These are phyloP conservation scores for Notiomystis cincta DNA, from an alignment of 2,113 vertebrate genomes.

Conservation along the genomic window DNA sequence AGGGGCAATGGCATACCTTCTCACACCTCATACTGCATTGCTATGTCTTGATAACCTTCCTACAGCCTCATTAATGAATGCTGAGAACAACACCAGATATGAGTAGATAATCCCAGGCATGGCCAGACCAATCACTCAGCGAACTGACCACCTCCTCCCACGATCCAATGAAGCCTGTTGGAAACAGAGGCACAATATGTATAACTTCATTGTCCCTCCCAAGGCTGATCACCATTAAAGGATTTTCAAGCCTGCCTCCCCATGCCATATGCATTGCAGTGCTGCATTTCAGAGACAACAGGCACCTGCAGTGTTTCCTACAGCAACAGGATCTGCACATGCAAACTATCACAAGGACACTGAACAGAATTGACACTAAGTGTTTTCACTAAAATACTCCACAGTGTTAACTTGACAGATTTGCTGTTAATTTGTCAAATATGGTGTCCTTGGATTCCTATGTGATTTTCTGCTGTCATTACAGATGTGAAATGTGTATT, in stretches of 20 bases:
- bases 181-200: not conserved
- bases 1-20: not conserved
- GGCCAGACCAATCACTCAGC: not conserved
- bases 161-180: accelerated
- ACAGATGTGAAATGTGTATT: not conserved
- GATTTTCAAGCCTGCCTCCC: not conserved
- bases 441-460: not conserved
- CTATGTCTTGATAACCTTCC: not conserved
- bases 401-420: not conserved
- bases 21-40: not conserved
- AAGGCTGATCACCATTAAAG: not conserved
- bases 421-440: not conserved
- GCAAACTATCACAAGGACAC: not conserved
- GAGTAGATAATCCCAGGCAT: not conserved
- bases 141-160: not conserved
- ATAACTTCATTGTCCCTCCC: not conserved
- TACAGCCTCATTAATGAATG: not conserved
- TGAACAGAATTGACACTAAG: not conserved
- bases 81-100: not conserved
- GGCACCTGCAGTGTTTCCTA: not conserved
- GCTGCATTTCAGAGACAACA: accelerated
- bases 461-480: not conserved
- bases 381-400: not conserved
- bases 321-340: not conserved
- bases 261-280: accelerated